phyloP scores from a whole-genome alignment of 2,888 invertebrate genomes.

The Parnassius smintheus region DNA sequence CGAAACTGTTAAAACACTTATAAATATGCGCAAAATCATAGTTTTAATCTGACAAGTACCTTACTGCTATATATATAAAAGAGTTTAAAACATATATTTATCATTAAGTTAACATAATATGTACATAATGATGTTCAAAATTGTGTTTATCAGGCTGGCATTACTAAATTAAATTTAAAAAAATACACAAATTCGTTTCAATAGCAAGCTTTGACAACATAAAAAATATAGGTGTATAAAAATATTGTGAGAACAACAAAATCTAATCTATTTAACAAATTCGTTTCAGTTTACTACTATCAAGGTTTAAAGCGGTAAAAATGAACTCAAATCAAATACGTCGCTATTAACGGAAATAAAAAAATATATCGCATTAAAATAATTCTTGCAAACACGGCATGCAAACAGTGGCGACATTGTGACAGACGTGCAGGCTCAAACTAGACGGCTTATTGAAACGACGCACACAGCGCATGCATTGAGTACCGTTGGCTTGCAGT shows the following conservation, averaged over 20 bases:
- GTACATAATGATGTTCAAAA: too few species aligned
- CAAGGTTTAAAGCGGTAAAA: conserved; percentile 8
- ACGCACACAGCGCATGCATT: conserved; percentile 60
- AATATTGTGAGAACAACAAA: neutral
- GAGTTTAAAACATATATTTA: too few species aligned
- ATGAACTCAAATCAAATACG: neutral
- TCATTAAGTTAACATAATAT: too few species aligned
- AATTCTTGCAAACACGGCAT: conserved; percentile 58
- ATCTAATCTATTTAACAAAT: neutral
- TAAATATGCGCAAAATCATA: too few species aligned
- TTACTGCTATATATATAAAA: too few species aligned
- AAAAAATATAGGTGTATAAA: neutral
- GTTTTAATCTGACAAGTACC: too few species aligned
- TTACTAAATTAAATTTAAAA: neutral
- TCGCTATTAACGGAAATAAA: neutral
- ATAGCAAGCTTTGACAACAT: conserved; percentile 6
- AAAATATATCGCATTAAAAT: conserved; percentile 17
- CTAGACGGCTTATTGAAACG: conserved; percentile 49
- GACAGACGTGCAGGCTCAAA: conserved; percentile 65
- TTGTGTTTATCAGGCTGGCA: too few species aligned
- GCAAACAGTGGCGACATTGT: conserved; percentile 51
- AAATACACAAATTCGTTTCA: neutral
- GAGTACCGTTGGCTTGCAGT: conserved; percentile 72
- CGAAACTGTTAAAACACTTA: too few species aligned
- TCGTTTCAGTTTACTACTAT: conserved; percentile 4